A percentile compares a stretch with the other conserved stretches of the same genome.
Conservation (phyloP, 2,797 vertebrate genomes). For the Spea hammondii region DNA sequence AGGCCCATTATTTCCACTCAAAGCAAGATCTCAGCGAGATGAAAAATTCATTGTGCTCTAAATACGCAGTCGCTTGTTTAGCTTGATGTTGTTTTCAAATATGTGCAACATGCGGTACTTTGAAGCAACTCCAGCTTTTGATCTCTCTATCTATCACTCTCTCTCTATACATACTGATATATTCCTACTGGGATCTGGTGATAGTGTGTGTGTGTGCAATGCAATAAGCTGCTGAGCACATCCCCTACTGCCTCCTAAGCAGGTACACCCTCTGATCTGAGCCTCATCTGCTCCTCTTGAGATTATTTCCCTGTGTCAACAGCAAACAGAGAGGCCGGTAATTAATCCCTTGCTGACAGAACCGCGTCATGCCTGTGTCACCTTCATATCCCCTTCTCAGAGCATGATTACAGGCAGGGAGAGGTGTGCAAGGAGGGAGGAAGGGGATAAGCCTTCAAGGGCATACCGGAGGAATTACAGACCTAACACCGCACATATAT, state of each 20-base stretch:
- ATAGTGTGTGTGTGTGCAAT: slow-evolving; percentile 27
- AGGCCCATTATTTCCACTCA: no score
- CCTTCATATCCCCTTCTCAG: slow-evolving; percentile 48
- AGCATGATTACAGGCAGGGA: slow-evolving; percentile 47
- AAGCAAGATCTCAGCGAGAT: not conserved
- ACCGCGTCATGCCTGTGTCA: slow-evolving; percentile 43
- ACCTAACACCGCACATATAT: slow-evolving; percentile 12
- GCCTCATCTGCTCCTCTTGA: slow-evolving; percentile 25
- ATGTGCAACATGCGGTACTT: no score
- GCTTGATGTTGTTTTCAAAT: no score
- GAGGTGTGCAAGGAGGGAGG: slow-evolving; percentile 38
- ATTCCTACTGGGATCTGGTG: no score
- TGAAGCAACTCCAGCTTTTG: no score
- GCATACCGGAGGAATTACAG: slow-evolving; percentile 16
- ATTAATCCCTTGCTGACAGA: slow-evolving; percentile 52
- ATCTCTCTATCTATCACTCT: no score
- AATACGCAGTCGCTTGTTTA: not conserved
- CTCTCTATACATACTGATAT: no score
- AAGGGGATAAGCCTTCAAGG: slow-evolving; percentile 38
- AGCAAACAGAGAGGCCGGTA: slow-evolving; percentile 42
- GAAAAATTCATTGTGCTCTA: not conserved
- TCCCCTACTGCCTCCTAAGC: slow-evolving; percentile 29
- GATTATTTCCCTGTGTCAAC: slow-evolving; percentile 40
- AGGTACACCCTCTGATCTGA: slow-evolving; percentile 45
- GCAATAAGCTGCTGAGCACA: slow-evolving; percentile 33